Base-by-base conservation (phyloP, 30 jellyfish, hydroid and myxozoan species). In the Rhopilema esculentum region DNA sequence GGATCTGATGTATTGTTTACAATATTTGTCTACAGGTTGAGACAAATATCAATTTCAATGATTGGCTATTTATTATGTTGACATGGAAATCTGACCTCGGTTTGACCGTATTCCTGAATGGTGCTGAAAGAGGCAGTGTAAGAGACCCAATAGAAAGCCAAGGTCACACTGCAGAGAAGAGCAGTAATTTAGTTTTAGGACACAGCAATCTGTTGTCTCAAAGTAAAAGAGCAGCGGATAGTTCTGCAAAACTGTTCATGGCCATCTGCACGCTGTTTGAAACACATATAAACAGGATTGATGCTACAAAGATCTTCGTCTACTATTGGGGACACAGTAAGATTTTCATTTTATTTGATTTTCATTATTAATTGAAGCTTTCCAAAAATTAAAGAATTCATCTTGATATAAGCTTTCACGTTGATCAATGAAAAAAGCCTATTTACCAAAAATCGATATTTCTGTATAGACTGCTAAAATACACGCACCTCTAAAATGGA, bases 271-370 rank as follows among this genome's bases (percentile, higher is more conserved):
- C 95, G 30, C 69, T 94, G 61, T 94, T 90, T 68, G 99, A 94
- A 20, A 84, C 91, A 16, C 88, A 70, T 48, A 73, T 94, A 18
- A 65, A 97, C 20, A 67, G 72, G 33, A 65, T 91, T 19, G 99
- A 94, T 66, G 99, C 99, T 12, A 85, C 97, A 19, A 90, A 90
- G 49, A 86, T 90, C 63, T 84, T 84, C 65, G 99, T 91, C 27
- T 94, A 82, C 72, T 94, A 94, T 85, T 90, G 99, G 97, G 97
- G 91, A 30, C 99, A 94, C 86, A 80, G 99, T 94, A 79, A 90
- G 99, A 40, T 2, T 2, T 40, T 2, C 6, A 40, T 12, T 40
- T 40, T 40, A 12, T 40, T 40, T 12, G 6, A 40, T 2, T 6
- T 2, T 2, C 6, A 40, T 6, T 40, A 6, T 2, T 2, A 40